Evolutionary conservation across 1,140 invertebrate genomes (phyloP).

Genomic region (Parasteatoda tepidariorum): DNA sequence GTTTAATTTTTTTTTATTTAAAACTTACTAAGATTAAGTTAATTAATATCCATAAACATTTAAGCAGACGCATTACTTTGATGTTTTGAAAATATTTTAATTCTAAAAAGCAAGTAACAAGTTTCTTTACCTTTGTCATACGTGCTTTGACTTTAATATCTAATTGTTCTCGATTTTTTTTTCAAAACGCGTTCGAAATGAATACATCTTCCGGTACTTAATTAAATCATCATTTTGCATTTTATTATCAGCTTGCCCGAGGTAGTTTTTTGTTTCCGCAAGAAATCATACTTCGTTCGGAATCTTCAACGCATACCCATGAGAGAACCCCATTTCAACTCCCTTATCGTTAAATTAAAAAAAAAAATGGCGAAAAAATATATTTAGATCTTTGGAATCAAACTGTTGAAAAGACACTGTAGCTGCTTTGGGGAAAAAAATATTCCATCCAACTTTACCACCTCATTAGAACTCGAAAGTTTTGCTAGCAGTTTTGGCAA

Average conservation of each 20-base stretch:
- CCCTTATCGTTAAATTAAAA: too few species aligned
- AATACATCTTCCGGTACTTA: not conserved
- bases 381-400: slow-evolving; percentile 22
- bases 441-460: not conserved
- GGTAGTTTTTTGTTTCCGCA: not conserved
- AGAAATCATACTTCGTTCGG: not conserved
- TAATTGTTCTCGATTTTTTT: too few species aligned
- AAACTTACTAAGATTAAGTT: not conserved
- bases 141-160: too few species aligned
- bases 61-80: not conserved
- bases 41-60: not conserved
- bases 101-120: not conserved
- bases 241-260: not conserved
- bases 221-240: slow-evolving; percentile 13
- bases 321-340: not conserved
- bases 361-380: not conserved
- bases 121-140: not conserved
- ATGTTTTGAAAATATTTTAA: not conserved
- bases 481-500: slow-evolving; percentile 39
- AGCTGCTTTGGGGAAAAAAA: slow-evolving; percentile 1
- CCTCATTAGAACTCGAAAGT: slow-evolving; percentile 40
- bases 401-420: slow-evolving; percentile 9
- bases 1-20: not conserved
- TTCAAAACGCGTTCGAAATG: not conserved
- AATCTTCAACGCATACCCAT: slow-evolving; percentile 3